These are phyloP conservation scores for Gyps fulvus DNA, from an alignment of 2,113 vertebrate genomes.

Conservation along the genomic window DNA sequence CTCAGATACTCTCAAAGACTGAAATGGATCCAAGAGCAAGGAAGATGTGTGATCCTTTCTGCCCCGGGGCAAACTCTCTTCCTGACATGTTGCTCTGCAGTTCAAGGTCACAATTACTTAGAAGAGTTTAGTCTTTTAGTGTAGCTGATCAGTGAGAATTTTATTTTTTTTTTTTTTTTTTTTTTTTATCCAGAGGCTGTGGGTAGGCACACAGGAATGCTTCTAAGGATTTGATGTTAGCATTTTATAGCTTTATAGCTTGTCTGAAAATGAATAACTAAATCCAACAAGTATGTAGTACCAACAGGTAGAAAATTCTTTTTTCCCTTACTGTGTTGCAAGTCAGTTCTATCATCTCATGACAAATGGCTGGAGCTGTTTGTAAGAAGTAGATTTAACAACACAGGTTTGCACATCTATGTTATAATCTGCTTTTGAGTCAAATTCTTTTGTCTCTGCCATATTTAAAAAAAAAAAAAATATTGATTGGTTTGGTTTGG, in stretches of 20 bases:
- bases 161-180: background rate
- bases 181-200: background rate
- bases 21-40: background rate
- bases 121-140: background rate
- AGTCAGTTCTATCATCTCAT: background rate
- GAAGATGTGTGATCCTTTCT: background rate
- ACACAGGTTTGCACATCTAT: background rate
- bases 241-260: background rate
- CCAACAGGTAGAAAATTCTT: background rate
- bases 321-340: background rate
- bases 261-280: background rate
- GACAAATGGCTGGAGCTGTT: background rate
- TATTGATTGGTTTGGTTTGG: background rate
- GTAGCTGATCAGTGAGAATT: background rate
- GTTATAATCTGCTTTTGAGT: background rate
- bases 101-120: background rate
- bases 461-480: background rate
- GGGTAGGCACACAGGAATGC: background rate
- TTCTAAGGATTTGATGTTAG: background rate
- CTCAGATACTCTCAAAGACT: background rate
- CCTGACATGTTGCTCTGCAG: background rate
- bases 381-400: background rate
- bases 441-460: background rate
- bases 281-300: background rate
- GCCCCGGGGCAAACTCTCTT: background rate